Conservation (phyloP, 2,797 vertebrate genomes). For the Cuniculus paca region DNA sequence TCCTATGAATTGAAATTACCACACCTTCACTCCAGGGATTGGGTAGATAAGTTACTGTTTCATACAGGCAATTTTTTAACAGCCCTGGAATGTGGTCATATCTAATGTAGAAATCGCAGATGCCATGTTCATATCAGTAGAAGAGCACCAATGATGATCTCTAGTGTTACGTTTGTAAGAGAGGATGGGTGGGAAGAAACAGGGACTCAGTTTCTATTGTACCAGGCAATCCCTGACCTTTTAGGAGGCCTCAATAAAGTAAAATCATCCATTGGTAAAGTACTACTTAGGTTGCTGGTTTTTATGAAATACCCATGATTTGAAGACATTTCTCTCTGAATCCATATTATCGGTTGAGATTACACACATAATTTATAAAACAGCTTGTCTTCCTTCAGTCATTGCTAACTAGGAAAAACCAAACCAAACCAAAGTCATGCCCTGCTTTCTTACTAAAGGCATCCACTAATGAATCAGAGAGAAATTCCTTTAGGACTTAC, state of each 20-base stretch:
- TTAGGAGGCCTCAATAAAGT: too few relatives aligned
- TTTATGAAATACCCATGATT: too few relatives aligned
- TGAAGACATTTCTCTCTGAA: too few relatives aligned
- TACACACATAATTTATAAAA: too few relatives aligned
- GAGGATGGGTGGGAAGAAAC: not conserved
- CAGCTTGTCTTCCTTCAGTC: not conserved
- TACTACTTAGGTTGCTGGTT: too few relatives aligned
- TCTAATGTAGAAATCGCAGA: not conserved
- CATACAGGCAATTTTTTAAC: not conserved
- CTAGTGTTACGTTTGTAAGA: not conserved
- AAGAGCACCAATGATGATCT: not conserved
- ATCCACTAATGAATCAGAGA: too few relatives aligned
- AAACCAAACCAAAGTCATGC: not conserved
- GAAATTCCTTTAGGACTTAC: not conserved
- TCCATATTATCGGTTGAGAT: too few relatives aligned
- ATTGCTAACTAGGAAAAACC: not conserved
- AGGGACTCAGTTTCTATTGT: too few relatives aligned
- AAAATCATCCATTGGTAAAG: too few relatives aligned
- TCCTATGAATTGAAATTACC: not conserved
- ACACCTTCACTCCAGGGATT: fast-evolving
- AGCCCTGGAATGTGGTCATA: too few relatives aligned
- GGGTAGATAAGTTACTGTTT: not conserved
- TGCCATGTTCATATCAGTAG: not conserved
- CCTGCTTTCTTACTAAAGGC: not conserved
- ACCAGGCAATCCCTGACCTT: too few relatives aligned